phyloP scores from a whole-genome alignment of 1,140 invertebrate genomes.

The Drosophila jambulina region DNA sequence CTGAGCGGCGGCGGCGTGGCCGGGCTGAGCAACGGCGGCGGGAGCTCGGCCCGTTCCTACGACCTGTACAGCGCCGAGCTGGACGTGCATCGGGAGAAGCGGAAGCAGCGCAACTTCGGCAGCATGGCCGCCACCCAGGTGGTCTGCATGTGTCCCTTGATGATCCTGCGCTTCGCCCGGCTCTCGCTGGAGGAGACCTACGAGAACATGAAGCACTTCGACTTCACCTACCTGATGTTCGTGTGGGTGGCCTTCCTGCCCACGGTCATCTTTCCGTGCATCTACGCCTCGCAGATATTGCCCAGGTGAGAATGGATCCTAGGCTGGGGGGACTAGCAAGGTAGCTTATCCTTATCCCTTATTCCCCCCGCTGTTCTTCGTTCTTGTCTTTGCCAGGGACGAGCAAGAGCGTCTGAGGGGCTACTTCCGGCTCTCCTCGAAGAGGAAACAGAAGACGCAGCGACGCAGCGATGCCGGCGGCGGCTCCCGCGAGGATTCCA shows the following conservation, averaged over 20 bases:
- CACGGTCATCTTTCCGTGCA: constrained; percentile 88
- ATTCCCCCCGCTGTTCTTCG: background rate
- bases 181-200: constrained; percentile 89
- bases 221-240: constrained; percentile 89
- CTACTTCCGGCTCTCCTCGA: constrained; percentile 87
- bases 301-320: constrained; percentile 85
- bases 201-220: constrained; percentile 89
- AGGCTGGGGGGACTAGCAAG: too few species aligned
- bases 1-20: constrained; percentile 68
- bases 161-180: constrained; percentile 89
- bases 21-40: constrained; percentile 60
- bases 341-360: background rate
- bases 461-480: constrained; percentile 56
- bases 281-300: constrained; percentile 89
- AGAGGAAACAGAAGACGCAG: constrained; percentile 61
- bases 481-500: constrained; percentile 59
- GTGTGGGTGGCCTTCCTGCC: constrained; percentile 90
- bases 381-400: constrained; percentile 74
- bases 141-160: constrained; percentile 89
- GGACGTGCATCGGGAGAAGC: constrained; percentile 88
- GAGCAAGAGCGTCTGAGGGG: constrained; percentile 88
- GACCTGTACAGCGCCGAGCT: constrained; percentile 87
- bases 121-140: constrained; percentile 89
- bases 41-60: constrained; percentile 65
- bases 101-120: constrained; percentile 89